Conservation (phyloP, 2,888 invertebrate genomes). For the Agrotis clavis region DNA sequence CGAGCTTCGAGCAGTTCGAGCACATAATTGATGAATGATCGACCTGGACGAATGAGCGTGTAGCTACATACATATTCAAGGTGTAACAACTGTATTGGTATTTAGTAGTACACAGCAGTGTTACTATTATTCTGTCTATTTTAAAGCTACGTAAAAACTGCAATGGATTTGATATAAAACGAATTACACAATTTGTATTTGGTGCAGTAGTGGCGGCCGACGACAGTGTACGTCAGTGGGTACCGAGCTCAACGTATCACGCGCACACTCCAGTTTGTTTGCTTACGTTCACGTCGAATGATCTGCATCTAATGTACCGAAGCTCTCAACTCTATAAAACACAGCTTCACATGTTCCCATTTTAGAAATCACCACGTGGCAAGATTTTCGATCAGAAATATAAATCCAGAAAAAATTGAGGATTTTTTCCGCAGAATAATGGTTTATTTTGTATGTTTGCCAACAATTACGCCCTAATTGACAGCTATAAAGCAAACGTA, state of each 20-base stretch:
- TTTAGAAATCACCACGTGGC: conserved; percentile 25
- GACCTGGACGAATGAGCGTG: conserved; percentile 23
- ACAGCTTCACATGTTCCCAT: conserved; percentile 35
- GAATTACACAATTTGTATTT: conserved; percentile 13
- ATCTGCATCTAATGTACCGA: conserved; percentile 62
- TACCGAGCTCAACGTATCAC: conserved; percentile 56
- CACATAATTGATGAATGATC: conserved; percentile 58
- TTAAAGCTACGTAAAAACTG: conserved; percentile 21
- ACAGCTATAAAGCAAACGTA: conserved; percentile 53
- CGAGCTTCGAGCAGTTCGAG: conserved; percentile 49
- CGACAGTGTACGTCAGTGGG: conserved; percentile 56
- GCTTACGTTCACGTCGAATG: conserved; percentile 62
- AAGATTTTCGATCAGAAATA: conserved; percentile 1
- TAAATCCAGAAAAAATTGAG: background rate
- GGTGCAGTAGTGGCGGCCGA: conserved; percentile 26
- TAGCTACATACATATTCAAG: conserved; percentile 10
- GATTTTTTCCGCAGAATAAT: conserved; percentile 16
- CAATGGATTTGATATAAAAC: conserved; percentile 46
- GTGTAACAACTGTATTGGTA: conserved; percentile 18
- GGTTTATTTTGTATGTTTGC: conserved; percentile 52
- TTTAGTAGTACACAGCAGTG: conserved; percentile 31
- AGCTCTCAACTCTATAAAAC: conserved; percentile 58
- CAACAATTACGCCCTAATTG: conserved; percentile 56
- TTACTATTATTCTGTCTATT: conserved; percentile 6
- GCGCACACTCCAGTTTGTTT: conserved; percentile 61